Evolutionary conservation across 2,888 invertebrate species (phyloP).

Genomic region (Apamea epomidion): DNA sequence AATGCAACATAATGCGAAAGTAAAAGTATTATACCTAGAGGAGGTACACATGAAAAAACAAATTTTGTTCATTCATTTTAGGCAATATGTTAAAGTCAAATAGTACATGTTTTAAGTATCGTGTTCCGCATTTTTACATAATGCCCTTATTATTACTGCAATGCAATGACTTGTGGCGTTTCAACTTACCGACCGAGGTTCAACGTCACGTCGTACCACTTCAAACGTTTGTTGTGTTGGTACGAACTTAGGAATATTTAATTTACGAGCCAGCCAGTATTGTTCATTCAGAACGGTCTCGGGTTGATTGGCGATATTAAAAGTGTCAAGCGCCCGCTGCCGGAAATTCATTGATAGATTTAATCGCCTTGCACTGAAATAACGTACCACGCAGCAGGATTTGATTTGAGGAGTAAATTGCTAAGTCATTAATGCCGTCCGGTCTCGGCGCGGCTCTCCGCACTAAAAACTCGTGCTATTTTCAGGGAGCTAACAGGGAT

Average conservation of each 20-base stretch:
- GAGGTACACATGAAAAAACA: background rate
- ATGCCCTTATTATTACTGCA: slow-evolving; percentile 61
- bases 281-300: slow-evolving; percentile 87
- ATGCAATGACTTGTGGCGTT: slow-evolving; percentile 55
- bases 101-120: background rate
- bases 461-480: slow-evolving; percentile 86
- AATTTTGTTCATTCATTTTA: background rate
- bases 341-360: slow-evolving; percentile 91
- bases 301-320: slow-evolving; percentile 89
- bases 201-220: slow-evolving; percentile 60
- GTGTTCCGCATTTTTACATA: slow-evolving; percentile 56
- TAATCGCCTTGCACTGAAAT: slow-evolving; percentile 87
- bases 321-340: slow-evolving; percentile 87
- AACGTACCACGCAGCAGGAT: slow-evolving; percentile 81
- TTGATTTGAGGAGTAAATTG: slow-evolving; percentile 88
- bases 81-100: slow-evolving; percentile 2
- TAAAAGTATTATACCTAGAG: background rate
- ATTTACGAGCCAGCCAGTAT: slow-evolving; percentile 87
- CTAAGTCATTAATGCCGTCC: slow-evolving; percentile 89
- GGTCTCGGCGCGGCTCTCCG: slow-evolving; percentile 77
- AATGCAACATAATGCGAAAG: background rate
- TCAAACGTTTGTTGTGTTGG: slow-evolving; percentile 74
- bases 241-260: slow-evolving; percentile 83
- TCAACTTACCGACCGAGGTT: slow-evolving; percentile 67
- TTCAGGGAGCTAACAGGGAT: slow-evolving; percentile 76